Evolutionary conservation across 2,113 vertebrate genomes (phyloP), one percentile per base, ranked within the genome.

Genomic region (Maccullochella peelii): DNA sequence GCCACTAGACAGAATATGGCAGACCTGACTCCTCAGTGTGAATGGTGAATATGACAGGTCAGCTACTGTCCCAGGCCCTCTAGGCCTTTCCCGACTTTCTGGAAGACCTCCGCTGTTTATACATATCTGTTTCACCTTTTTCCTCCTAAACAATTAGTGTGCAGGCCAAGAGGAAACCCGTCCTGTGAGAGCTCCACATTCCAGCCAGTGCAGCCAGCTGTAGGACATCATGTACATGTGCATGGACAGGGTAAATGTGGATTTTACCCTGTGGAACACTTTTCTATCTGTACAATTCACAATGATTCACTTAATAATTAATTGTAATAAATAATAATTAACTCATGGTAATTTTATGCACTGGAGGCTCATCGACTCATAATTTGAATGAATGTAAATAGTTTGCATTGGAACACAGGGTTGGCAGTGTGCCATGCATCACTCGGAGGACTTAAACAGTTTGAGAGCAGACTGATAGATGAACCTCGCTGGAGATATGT

Each of bases 301-400:
- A 66, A 47, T 25, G 44, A 78, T 54, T 79, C 5, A 27, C 30
- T 20, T 16, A 18, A 78, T 72, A 8, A 62, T 73, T n/a, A n/a
- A n/a, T n/a, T n/a, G n/a, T n/a, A n/a, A n/a, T n/a, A n/a, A n/a
- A n/a, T 16, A 18, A 78, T 72, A 8, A 62, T 73, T 96, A 97
- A 97, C 96, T 96, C 95, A 95, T 95, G 94, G 89, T 96, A 96
- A 96, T 97, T 96, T 96, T 96, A 96, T 96, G 96, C 96, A 96
- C 94, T 90, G 92, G 94, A 96, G 94, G 93, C 95, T 96, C 94
- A 95, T 96, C 91, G 95, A 95, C 95, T 96, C 95, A 95, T 97
- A 96, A 97, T 97, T 95, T 96, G 95, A 96, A 97, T 95, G 94
- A 96, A 97, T 96, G 96, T 96, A 97, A 97, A 97, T 95, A 96